These are phyloP conservation scores for Hormiphora californensis DNA, from an alignment of 37 sponge, comb jelly and placozoan species.

Conservation along the genomic window DNA sequence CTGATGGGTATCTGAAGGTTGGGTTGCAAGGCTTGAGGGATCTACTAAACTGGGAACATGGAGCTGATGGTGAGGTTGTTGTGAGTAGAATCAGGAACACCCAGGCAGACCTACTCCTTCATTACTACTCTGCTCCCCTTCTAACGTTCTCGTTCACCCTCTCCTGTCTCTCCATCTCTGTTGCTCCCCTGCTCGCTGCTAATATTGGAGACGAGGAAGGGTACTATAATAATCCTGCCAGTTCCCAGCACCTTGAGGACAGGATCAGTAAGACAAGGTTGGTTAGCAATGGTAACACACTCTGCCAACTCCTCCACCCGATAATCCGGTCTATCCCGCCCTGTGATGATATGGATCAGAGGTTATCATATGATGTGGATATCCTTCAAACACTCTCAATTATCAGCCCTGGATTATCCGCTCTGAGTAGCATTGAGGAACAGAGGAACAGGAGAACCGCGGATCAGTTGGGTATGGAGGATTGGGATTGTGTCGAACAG, in stretches of 20 bases:
- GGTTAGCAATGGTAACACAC: background rate
- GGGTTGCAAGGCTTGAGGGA: background rate
- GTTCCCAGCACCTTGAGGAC: too few species aligned
- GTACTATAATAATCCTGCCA: background rate
- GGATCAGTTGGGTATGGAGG: too few species aligned
- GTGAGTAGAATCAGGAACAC: background rate
- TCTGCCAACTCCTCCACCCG: background rate
- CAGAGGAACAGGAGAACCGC: background rate
- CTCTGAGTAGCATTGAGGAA: slow-evolving; percentile 10
- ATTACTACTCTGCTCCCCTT: slow-evolving; percentile 38
- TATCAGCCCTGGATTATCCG: background rate
- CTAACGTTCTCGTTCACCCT: background rate
- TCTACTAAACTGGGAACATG: background rate
- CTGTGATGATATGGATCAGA: slow-evolving; percentile 29
- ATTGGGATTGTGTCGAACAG: slow-evolving; percentile 6
- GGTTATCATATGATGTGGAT: background rate
- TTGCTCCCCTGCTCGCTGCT: too few species aligned
- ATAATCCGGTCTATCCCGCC: background rate
- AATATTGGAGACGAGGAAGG: background rate
- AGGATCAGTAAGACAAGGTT: background rate
- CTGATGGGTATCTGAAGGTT: background rate
- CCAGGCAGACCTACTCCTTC: background rate
- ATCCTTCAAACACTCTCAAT: background rate
- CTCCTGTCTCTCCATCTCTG: background rate
- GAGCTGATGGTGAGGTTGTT: background rate